Evolutionary conservation across 2,888 invertebrate genomes (phyloP).

Genomic region (Sericinus montela): DNA sequence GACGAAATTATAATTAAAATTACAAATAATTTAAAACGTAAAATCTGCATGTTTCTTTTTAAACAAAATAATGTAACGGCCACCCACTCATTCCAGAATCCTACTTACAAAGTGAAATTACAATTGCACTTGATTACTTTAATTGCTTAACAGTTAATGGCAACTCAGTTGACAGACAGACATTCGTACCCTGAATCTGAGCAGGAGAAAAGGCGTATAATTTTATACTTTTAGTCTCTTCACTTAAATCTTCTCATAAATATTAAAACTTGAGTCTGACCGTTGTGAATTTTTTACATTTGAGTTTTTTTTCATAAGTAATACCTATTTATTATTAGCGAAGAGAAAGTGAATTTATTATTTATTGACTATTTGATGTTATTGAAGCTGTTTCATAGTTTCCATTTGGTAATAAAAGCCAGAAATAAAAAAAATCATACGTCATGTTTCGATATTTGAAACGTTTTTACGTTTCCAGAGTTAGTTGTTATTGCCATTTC

Average conservation of each 20-base stretch:
- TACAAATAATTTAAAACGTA: too few species aligned
- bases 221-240: neutral
- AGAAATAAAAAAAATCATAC: too few species aligned
- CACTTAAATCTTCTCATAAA: neutral
- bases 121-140: slow-evolving; percentile 16
- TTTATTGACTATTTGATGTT: too few species aligned
- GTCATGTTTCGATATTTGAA: too few species aligned
- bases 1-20: too few species aligned
- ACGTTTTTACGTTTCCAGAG: too few species aligned
- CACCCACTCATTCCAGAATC: neutral
- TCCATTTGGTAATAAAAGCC: too few species aligned
- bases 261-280: neutral
- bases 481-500: too few species aligned
- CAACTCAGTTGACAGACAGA: slow-evolving; percentile 9
- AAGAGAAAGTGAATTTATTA: slow-evolving; percentile 2
- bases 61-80: slow-evolving; percentile 2
- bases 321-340: slow-evolving; percentile 1
- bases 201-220: slow-evolving; percentile 4
- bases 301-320: slow-evolving; percentile 3
- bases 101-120: slow-evolving; percentile 14
- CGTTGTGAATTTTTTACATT: slow-evolving; percentile 3
- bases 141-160: slow-evolving; percentile 15
- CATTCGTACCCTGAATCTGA: slow-evolving; percentile 4
- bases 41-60: neutral
- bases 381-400: too few species aligned